Evolutionary conservation across 2,113 vertebrate species (phyloP).

Genomic region (Struthio camelus): DNA sequence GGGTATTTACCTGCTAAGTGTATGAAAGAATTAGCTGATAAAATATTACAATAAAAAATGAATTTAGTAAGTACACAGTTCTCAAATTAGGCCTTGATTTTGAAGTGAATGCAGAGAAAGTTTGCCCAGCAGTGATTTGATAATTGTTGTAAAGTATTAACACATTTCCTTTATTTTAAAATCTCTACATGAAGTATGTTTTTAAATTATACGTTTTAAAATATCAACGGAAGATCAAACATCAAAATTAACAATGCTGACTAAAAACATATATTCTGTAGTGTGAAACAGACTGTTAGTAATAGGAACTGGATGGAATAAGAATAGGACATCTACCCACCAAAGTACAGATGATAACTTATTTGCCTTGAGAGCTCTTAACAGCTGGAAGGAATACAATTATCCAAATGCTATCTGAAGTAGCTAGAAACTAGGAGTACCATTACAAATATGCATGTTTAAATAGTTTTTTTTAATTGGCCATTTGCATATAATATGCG

Average conservation of each 20-base stretch:
- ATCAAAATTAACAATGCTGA: slow-evolving; percentile 5
- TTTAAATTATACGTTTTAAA: slow-evolving; percentile 42
- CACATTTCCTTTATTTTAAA: slow-evolving; percentile 42
- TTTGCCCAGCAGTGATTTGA: neutral
- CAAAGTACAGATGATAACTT: slow-evolving; percentile 52
- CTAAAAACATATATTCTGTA: slow-evolving; percentile 41
- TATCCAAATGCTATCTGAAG: slow-evolving; percentile 7
- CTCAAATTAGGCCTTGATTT: slow-evolving; percentile 44
- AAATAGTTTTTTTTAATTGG: neutral
- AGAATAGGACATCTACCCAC: neutral
- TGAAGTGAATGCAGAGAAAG: neutral
- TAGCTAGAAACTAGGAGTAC: neutral
- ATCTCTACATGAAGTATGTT: neutral
- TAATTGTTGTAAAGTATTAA: slow-evolving; percentile 53
- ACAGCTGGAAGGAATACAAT: slow-evolving; percentile 50
- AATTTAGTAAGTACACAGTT: slow-evolving; percentile 36
- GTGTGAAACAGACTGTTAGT: slow-evolving; percentile 33
- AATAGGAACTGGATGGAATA: slow-evolving; percentile 35
- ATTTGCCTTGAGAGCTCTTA: slow-evolving; percentile 17
- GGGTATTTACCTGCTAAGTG: slow-evolving; percentile 36
- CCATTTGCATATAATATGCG: neutral
- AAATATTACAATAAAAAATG: slow-evolving; percentile 32
- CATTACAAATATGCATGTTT: neutral
- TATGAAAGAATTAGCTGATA: slow-evolving; percentile 47
- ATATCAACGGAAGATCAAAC: slow-evolving; percentile 48